These are phyloP conservation scores for Rousettus leschenaultii DNA, from an alignment of 2,113 vertebrate genomes.

Conservation along the genomic window DNA sequence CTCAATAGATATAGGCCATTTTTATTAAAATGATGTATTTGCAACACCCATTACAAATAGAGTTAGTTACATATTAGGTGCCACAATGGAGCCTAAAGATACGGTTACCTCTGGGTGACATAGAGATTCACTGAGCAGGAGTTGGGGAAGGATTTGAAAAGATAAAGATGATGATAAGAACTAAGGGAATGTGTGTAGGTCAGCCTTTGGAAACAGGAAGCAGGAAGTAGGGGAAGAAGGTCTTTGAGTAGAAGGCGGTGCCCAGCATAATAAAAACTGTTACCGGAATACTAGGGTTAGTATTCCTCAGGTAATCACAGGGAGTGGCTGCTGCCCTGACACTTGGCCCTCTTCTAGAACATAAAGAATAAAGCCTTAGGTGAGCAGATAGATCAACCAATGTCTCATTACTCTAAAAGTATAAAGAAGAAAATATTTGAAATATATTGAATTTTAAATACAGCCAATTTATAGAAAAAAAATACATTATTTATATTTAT, in stretches of 20 bases:
- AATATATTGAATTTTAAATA: not conserved
- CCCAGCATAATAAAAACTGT: not conserved
- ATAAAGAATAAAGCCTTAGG: conserved; percentile 10
- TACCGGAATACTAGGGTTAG: not conserved
- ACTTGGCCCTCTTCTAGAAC: conserved; percentile 18
- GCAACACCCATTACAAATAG: not conserved
- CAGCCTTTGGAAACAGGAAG: not conserved
- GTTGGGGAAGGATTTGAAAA: not conserved
- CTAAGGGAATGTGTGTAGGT: not conserved
- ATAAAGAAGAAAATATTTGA: not conserved
- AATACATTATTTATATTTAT: not conserved
- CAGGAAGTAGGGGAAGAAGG: not conserved
- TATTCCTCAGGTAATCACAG: not conserved
- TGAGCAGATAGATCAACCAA: not conserved
- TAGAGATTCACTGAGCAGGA: not conserved
- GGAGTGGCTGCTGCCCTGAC: not conserved
- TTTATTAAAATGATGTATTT: not conserved
- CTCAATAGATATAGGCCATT: not conserved
- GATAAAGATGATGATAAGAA: not conserved
- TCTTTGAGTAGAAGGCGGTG: not conserved
- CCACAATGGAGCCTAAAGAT: not conserved
- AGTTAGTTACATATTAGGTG: not conserved
- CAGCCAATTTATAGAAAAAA: not conserved
- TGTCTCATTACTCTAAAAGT: not conserved
- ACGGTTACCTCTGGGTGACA: not conserved